Conservation (phyloP, 1,140 invertebrate species). For the Hermetia illucens region DNA sequence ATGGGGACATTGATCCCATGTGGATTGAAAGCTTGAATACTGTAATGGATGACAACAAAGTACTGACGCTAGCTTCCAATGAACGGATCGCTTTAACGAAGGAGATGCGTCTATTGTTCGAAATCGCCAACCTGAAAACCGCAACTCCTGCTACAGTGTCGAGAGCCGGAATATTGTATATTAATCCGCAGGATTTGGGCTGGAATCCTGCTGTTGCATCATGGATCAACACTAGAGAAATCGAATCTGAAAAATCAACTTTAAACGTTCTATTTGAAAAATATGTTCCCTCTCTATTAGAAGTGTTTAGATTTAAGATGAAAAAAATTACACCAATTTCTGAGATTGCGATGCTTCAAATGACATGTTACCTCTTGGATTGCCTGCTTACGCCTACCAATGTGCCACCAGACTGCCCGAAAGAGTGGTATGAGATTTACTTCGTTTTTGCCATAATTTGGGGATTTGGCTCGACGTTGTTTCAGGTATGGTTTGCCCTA, state of each 20-base stretch:
- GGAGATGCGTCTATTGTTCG: constrained; percentile 81
- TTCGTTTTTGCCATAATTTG: constrained; percentile 84
- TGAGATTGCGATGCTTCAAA: constrained; percentile 78
- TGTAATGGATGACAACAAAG: constrained; percentile 74
- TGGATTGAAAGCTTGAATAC: constrained; percentile 91
- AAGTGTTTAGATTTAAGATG: constrained; percentile 58
- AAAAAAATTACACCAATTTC: constrained; percentile 84
- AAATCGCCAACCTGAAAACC: constrained; percentile 77
- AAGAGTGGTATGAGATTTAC: constrained; percentile 88
- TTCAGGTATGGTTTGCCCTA: too few species aligned
- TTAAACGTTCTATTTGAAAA: constrained; percentile 87
- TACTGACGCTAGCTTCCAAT: constrained; percentile 82
- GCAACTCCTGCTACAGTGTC: constrained; percentile 93
- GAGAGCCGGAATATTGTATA: constrained; percentile 68
- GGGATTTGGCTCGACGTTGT: constrained; percentile 83
- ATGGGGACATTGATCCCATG: constrained; percentile 94
- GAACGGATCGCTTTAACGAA: constrained; percentile 84
- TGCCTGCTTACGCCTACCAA: constrained; percentile 67
- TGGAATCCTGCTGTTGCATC: constrained; percentile 77
- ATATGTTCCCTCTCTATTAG: constrained; percentile 72
- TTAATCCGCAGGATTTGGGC: constrained; percentile 70
- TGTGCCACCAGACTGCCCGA: constrained; percentile 71
- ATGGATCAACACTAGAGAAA: constrained; percentile 73
- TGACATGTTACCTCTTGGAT: constrained; percentile 78
- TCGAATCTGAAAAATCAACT: constrained; percentile 55